These are phyloP conservation scores for Pangasius krempfi DNA, from an alignment of 2,797 vertebrate species.

Conservation along the genomic window DNA sequence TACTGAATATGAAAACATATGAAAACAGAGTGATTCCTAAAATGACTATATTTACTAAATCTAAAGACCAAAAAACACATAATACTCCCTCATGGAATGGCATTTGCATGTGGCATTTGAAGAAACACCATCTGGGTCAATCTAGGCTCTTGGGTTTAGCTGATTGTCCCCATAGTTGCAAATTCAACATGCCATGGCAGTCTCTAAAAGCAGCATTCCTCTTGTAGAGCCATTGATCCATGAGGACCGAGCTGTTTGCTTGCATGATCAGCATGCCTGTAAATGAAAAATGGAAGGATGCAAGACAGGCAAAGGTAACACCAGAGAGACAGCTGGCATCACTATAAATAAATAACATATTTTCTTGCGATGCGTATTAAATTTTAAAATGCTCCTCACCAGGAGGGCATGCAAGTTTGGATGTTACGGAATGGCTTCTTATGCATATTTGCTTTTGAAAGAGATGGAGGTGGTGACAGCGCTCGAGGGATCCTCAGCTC, in stretches of 20 bases:
- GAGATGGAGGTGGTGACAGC: not conserved
- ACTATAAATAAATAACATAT: conserved; percentile 56
- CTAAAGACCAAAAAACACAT: not conserved
- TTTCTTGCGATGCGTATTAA: not conserved
- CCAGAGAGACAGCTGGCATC: conserved; percentile 36
- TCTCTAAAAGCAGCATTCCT: conserved; percentile 33
- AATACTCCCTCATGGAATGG: not conserved
- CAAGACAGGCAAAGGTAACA: conserved; percentile 30
- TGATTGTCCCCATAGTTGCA: conserved; percentile 19
- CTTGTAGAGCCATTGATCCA: conserved; percentile 25
- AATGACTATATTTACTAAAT: not conserved
- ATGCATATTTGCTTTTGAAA: conserved; percentile 26
- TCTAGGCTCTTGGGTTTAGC: not conserved
- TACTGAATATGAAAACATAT: not conserved
- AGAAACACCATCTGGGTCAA: not conserved
- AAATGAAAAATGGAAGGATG: not conserved
- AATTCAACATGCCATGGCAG: conserved; percentile 31
- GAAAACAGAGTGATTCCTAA: not conserved
- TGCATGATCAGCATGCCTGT: conserved; percentile 17
- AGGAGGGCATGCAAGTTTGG: not conserved
- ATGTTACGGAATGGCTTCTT: not conserved
- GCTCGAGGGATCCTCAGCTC: not conserved
- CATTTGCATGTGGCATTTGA: conserved; percentile 13
- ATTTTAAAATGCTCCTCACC: not conserved
- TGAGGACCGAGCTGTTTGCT: conserved; percentile 28